A percentile compares a stretch with the other conserved stretches of the same genome.
Evolutionary conservation across 1,140 invertebrate genomes (phyloP).

Genomic region (Aphidius ervi): DNA sequence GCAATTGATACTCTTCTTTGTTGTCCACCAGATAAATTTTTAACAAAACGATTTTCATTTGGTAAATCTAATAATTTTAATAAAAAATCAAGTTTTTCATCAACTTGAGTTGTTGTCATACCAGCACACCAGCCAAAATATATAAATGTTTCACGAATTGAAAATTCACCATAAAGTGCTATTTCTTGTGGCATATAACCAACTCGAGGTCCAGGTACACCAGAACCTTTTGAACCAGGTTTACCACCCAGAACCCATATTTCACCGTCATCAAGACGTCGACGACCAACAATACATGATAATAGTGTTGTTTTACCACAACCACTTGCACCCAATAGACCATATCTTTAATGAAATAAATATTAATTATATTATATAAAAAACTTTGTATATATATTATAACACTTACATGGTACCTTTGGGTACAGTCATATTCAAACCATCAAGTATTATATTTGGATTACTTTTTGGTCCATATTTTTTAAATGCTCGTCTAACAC

Average conservation of each 20-base stretch:
- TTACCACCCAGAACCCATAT: constrained; percentile 79
- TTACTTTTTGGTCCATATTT: constrained; percentile 79
- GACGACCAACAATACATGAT: constrained; percentile 77
- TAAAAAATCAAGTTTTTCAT: constrained; percentile 76
- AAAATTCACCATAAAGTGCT: constrained; percentile 87
- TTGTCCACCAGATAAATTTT: constrained; percentile 86
- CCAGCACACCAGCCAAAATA: constrained; percentile 89
- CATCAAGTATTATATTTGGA: constrained; percentile 79
- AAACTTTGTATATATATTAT: background rate
- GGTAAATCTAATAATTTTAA: constrained; percentile 64
- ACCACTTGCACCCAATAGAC: constrained; percentile 78
- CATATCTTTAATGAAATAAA: constrained; percentile 59
- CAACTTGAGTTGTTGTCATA: constrained; percentile 70
- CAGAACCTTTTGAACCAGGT: constrained; percentile 75
- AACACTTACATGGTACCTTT: constrained; percentile 86
- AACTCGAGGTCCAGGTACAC: constrained; percentile 61
- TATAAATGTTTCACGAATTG: constrained; percentile 83
- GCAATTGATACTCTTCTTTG: constrained; percentile 84
- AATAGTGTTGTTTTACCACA: constrained; percentile 81
- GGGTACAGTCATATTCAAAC: constrained; percentile 85
- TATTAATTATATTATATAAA: background rate
- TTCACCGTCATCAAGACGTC: constrained; percentile 71
- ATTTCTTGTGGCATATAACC: constrained; percentile 79
- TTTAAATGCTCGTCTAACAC: constrained; percentile 77
- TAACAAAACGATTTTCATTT: constrained; percentile 63